Evolutionary conservation across 2,797 vertebrate genomes (phyloP).

Genomic region (Valencia hispanica): DNA sequence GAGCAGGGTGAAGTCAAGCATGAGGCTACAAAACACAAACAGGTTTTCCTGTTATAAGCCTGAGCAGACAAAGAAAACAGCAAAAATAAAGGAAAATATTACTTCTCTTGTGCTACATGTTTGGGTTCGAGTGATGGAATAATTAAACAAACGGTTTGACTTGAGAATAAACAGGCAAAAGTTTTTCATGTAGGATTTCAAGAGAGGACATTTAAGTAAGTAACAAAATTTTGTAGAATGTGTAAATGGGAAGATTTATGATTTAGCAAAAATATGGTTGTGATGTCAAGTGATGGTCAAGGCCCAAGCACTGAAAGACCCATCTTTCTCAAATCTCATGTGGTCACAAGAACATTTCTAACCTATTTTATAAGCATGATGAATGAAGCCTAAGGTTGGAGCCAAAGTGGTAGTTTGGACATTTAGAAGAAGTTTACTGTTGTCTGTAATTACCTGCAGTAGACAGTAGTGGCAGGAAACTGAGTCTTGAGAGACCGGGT

Average conservation of each 20-base stretch:
- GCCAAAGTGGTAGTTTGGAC: no score
- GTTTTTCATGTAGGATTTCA: neutral
- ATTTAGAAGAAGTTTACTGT: no score
- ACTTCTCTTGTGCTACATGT: slow-evolving; percentile 10
- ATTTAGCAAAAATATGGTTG: no score
- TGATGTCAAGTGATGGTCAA: no score
- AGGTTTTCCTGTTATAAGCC: slow-evolving; percentile 66
- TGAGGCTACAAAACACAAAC: slow-evolving; percentile 68
- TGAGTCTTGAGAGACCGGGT: no score
- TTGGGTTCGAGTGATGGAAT: slow-evolving; percentile 28
- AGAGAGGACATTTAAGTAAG: neutral
- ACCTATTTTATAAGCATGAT: neutral
- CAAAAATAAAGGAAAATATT: slow-evolving; percentile 29
- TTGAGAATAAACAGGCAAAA: slow-evolving; percentile 23
- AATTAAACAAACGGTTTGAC: slow-evolving; percentile 48
- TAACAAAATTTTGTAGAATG: neutral
- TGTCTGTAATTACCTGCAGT: no score
- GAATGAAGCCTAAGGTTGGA: neutral
- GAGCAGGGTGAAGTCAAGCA: slow-evolving; percentile 67
- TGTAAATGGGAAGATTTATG: no score
- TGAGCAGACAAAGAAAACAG: slow-evolving; percentile 54
- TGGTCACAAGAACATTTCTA: no score
- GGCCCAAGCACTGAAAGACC: no score
- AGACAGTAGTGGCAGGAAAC: no score
- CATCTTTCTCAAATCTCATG: no score